Conservation (phyloP, 2,113 vertebrate species). For the Mus pahari region DNA sequence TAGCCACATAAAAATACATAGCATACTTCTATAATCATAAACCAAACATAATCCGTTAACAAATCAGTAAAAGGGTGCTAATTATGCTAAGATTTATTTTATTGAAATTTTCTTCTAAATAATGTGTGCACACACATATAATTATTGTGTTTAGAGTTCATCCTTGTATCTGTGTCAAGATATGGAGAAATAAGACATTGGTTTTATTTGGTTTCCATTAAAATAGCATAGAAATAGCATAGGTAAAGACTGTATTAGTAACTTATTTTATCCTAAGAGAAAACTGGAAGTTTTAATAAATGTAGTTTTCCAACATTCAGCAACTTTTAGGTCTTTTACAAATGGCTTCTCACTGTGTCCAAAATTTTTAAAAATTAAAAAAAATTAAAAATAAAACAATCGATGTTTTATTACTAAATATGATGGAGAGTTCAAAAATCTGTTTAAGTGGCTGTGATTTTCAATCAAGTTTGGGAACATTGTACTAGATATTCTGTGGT, state of each 20-base stretch:
- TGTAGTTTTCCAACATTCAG: background rate
- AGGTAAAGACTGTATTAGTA: background rate
- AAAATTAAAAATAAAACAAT: background rate
- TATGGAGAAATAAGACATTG: slow-evolving; percentile 35
- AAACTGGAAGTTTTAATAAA: background rate
- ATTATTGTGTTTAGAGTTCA: background rate
- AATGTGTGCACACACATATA: background rate
- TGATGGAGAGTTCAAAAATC: background rate
- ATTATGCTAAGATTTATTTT: slow-evolving; percentile 44
- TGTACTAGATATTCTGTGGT: background rate
- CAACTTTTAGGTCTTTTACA: background rate
- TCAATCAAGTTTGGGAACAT: background rate
- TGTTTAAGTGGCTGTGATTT: background rate
- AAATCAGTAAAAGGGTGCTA: background rate
- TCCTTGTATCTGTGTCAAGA: background rate
- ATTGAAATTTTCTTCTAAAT: slow-evolving; percentile 31
- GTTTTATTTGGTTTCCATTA: background rate
- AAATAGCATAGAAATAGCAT: background rate
- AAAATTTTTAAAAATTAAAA: background rate
- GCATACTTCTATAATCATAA: background rate
- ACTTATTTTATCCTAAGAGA: background rate
- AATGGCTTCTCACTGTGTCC: background rate
- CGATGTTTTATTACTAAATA: background rate
- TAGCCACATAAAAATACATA: background rate
- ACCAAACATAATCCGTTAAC: slow-evolving; percentile 14